Conservation (phyloP, 1,140 invertebrate species). For the Phocides pigmalion region DNA sequence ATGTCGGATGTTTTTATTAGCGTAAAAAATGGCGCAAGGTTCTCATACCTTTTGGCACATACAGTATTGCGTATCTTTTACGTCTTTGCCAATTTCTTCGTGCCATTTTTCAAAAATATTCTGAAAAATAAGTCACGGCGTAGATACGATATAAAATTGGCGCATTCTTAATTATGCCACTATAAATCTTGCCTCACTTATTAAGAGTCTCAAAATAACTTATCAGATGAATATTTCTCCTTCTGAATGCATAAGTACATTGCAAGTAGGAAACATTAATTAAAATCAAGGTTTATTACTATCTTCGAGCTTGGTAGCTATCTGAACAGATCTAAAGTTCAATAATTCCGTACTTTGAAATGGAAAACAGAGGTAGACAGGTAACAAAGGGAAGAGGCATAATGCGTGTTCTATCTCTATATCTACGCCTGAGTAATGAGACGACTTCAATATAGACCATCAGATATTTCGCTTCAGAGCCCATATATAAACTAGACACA, state of each 20-base stretch:
- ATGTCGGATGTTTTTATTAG: not conserved
- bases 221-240: not conserved
- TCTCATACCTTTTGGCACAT: not conserved
- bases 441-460: slow-evolving; percentile 47
- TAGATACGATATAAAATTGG: not conserved
- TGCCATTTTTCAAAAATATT: slow-evolving; percentile 3
- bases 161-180: not conserved
- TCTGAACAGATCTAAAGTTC: slow-evolving; percentile 35
- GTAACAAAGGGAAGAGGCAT: slow-evolving; percentile 57
- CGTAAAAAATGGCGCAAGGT: not conserved
- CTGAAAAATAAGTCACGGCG: not conserved
- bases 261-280: slow-evolving; percentile 14
- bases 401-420: slow-evolving; percentile 66
- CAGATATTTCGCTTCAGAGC: slow-evolving; percentile 37
- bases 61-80: not conserved
- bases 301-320: slow-evolving; percentile 5
- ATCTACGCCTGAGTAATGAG: slow-evolving; percentile 67
- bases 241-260: not conserved
- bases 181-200: too few relatives aligned
- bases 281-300: slow-evolving; percentile 31
- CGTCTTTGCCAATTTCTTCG: slow-evolving; percentile 7
- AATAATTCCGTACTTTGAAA: slow-evolving; percentile 46
- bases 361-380: slow-evolving; percentile 42
- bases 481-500: slow-evolving; percentile 8
- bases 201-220: not conserved